Base-by-base conservation (phyloP, 2,113 vertebrate genomes). In the Delphinus delphis region DNA sequence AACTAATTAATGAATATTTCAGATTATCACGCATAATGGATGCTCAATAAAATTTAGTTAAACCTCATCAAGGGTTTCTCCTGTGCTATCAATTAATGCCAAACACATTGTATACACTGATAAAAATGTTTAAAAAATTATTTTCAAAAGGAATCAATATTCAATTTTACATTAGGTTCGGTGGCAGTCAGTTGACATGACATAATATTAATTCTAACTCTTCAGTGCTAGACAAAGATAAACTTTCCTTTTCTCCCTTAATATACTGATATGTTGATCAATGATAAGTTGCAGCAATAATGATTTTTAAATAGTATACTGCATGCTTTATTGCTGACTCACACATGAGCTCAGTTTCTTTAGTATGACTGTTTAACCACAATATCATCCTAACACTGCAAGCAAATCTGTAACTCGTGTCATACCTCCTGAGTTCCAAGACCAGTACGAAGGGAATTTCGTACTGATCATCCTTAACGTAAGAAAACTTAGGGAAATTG, bases 141-240 rank as follows among this genome's bases (percentile, higher is more conserved):
- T 73, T 96, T 97, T 62, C 58, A 82, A 89, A 86, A 68, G 50
- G 18, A 86, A 93, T 84, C 50, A 91, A 17, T 36, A 82, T 38
- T 88, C 79, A 92, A 67, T 89, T 80, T 94, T 88, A 81, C 13
- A 92, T 92, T 92, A 92, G 38, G 63, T 53, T 90, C 17, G 17
- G 67, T 41, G 21, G 36, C 38, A 89, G 55, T 82, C 60, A 87
- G 21, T 74, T 92, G 79, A 92, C 25, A 50, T 73, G 63, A 88
- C 20, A 25, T 38, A 58, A 70, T n/a, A 88, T 76, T 90, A 85
- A 87, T 71, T 82, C 50, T 83, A 84, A 65, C 41, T 88, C 63
- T 81, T 92, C 71, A 68, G 23, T 68, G n/a, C 65, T 74, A 85
- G 53, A 96, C 31, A 92, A 96, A 95, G 21, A 84, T 33, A 94